These are phyloP conservation scores for Sycobia sp. DNA, from an alignment of 1,140 invertebrate species.

Conservation along the genomic window DNA sequence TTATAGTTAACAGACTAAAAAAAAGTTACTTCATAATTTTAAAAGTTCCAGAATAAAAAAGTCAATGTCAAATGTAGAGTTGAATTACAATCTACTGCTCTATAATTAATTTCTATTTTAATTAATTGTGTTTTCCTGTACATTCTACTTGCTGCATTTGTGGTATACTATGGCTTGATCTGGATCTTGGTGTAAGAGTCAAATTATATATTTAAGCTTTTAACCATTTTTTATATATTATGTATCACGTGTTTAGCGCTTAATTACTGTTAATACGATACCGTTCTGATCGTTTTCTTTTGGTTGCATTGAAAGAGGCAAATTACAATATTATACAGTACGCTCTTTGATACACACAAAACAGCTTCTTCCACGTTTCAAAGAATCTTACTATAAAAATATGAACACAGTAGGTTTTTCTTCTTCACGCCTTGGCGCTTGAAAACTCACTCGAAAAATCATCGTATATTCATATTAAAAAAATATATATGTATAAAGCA, in stretches of 20 bases:
- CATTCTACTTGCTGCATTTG: slow-evolving; percentile 61
- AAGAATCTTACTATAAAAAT: not conserved
- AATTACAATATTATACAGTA: too few relatives aligned
- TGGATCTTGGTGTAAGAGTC: slow-evolving; percentile 64
- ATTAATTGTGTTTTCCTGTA: slow-evolving; percentile 62
- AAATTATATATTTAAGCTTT: slow-evolving; percentile 60
- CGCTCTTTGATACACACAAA: slow-evolving; percentile 19
- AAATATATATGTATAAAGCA: too few relatives aligned
- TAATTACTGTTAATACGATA: slow-evolving; percentile 40
- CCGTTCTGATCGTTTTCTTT: too few relatives aligned
- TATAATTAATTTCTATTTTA: slow-evolving; percentile 52
- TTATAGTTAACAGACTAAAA: too few relatives aligned
- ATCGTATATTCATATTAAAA: too few relatives aligned
- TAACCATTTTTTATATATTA: slow-evolving; percentile 50
- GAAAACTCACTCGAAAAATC: too few relatives aligned
- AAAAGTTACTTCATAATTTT: too few relatives aligned
- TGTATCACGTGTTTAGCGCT: slow-evolving; percentile 49
- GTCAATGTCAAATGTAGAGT: too few relatives aligned
- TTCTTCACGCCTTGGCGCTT: not conserved
- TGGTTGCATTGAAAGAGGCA: too few relatives aligned
- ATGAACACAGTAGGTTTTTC: not conserved
- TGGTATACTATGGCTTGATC: slow-evolving; percentile 63
- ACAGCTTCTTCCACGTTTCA: slow-evolving; percentile 24
- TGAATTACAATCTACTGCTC: too few relatives aligned
- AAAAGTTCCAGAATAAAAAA: too few relatives aligned